Percentiles rank a stretch among this genome's conserved stretches.
Evolutionary conservation across 2,113 vertebrate genomes (phyloP).

Genomic region (Rafetus swinhoei): DNA sequence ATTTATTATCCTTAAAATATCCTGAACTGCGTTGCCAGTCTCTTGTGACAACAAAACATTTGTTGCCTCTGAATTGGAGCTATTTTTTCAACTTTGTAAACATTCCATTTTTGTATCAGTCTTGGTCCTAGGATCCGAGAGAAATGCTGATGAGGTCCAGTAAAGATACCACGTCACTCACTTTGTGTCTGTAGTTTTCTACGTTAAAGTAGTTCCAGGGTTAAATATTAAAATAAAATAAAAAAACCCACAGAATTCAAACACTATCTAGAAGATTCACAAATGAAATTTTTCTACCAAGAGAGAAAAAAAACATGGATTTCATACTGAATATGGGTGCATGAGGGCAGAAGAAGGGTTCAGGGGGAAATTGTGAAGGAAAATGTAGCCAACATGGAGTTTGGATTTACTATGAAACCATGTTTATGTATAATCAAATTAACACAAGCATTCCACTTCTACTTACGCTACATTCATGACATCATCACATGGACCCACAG

Average conservation of each 20-base stretch:
- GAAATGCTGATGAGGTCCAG: background rate
- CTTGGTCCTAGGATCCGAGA: background rate
- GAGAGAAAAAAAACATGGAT: background rate
- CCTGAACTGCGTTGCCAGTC: background rate
- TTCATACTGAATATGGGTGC: background rate
- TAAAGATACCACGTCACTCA: background rate
- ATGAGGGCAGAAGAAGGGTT: background rate
- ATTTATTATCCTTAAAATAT: conserved; percentile 13
- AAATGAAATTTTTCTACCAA: background rate
- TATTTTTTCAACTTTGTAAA: conserved; percentile 3
- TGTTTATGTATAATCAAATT: too few species aligned
- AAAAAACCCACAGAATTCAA: background rate
- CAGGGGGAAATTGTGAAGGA: background rate
- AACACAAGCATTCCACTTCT: background rate
- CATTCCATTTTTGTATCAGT: background rate
- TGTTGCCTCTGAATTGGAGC: background rate
- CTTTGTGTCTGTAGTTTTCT: background rate
- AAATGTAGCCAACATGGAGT: background rate
- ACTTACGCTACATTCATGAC: too few species aligned
- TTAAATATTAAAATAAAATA: too few species aligned
- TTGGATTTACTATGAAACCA: background rate
- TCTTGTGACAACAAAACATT: background rate
- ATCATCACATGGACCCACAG: too few species aligned
- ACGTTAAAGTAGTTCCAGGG: too few species aligned
- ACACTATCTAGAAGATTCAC: background rate